phyloP scores from a whole-genome alignment of 2,888 invertebrate genomes.

The Heliothis peltigera region DNA sequence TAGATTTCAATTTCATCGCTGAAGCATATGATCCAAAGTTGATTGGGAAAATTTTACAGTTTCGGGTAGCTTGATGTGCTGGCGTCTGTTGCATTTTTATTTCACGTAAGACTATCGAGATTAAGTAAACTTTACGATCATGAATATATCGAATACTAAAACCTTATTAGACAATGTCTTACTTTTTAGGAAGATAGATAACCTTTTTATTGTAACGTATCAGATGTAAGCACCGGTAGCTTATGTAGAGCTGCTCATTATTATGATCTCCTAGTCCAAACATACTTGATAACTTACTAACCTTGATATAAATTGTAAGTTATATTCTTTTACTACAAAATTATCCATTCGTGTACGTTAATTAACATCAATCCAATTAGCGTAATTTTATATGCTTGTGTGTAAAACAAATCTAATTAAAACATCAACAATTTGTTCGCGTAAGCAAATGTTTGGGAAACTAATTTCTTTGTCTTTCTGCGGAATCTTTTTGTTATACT shows the following conservation, averaged over 20 bases:
- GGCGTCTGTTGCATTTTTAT: too few relatives aligned
- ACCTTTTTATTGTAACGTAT: not conserved
- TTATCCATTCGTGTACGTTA: constrained; percentile 26
- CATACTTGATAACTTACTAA: not conserved
- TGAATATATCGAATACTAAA: too few relatives aligned
- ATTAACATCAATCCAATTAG: constrained; percentile 55
- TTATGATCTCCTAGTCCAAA: constrained; percentile 1
- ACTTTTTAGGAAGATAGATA: too few relatives aligned
- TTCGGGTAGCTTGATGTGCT: too few relatives aligned
- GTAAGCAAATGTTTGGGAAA: constrained; percentile 6
- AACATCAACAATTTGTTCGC: constrained; percentile 28
- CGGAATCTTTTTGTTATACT: constrained; percentile 8
- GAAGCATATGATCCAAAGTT: too few relatives aligned
- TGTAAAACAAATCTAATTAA: constrained; percentile 40
- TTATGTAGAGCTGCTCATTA: not conserved
- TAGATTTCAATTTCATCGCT: too few relatives aligned
- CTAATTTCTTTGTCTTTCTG: constrained; percentile 17
- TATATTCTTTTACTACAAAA: constrained; percentile 6
- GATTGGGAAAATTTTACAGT: too few relatives aligned
- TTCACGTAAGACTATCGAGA: too few relatives aligned
- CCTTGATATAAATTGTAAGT: not conserved
- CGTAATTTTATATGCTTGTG: constrained; percentile 8
- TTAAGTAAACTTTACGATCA: too few relatives aligned
- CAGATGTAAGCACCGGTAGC: not conserved
- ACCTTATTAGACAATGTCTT: too few relatives aligned